Percentiles rank a stretch among this genome's conserved stretches.
Conservation (phyloP, 2,113 vertebrate genomes). For the Channa maculata region DNA sequence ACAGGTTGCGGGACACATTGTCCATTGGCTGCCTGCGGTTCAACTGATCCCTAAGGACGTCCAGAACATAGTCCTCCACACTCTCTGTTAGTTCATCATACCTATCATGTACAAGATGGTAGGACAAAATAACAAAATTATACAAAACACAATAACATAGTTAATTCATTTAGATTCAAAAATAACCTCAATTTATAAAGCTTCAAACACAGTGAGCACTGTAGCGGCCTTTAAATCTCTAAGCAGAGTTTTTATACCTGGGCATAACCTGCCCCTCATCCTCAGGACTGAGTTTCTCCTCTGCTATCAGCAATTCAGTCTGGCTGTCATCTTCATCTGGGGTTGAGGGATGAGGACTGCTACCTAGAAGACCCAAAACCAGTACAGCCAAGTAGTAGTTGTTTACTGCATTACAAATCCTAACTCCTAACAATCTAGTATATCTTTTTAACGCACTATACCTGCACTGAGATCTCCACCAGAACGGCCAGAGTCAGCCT, state of each 20-base stretch:
- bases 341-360: conserved; percentile 95
- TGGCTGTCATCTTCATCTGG: conserved; percentile 97
- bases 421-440: background rate
- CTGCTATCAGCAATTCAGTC: conserved; percentile 94
- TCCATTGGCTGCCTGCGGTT: conserved; percentile 98
- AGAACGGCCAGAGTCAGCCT: conserved; percentile 88
- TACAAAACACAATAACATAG: too few species aligned
- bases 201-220: too few species aligned
- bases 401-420: background rate
- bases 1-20: conserved; percentile 94
- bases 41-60: conserved; percentile 94
- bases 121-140: too few species aligned
- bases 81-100: conserved; percentile 96
- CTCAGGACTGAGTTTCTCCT: conserved; percentile 97
- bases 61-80: conserved; percentile 96
- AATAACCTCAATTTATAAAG: too few species aligned
- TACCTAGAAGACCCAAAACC: conserved; percentile 81
- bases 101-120: conserved; percentile 71
- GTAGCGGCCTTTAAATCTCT: background rate
- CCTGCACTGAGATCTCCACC: conserved; percentile 96
- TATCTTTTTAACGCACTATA: conserved; percentile 34
- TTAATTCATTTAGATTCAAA: too few species aligned
- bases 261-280: conserved; percentile 96
- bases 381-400: background rate
- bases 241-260: conserved; percentile 81